A percentile compares a stretch with the other conserved stretches of the same genome.
Conservation (phyloP, 2,888 invertebrate genomes). For the Seira musarum region DNA sequence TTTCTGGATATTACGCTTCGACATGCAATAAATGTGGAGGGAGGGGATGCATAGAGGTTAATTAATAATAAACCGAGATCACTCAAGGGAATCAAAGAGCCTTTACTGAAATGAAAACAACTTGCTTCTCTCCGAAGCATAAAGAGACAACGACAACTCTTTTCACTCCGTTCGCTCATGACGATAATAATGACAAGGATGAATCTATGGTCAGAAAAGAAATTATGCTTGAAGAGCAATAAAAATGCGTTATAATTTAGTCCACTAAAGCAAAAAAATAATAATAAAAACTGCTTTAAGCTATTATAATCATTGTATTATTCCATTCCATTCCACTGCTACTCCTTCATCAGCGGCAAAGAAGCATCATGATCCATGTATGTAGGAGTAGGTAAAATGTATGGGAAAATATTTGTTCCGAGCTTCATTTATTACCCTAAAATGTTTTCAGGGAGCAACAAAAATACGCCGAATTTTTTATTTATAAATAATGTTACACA, state of each 20-base stretch:
- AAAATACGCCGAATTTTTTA: slow-evolving; percentile 44
- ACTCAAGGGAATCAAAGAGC: slow-evolving; percentile 48
- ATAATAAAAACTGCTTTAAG: not conserved
- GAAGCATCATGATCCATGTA: slow-evolving; percentile 17
- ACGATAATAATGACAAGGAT: no score
- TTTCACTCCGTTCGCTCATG: no score
- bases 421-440: slow-evolving; percentile 60
- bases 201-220: not conserved
- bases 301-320: not conserved
- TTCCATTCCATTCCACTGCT: not conserved
- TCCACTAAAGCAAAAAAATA: not conserved
- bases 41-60: slow-evolving; percentile 61
- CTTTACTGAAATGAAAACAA: no score
- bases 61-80: slow-evolving; percentile 66
- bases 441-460: slow-evolving; percentile 41
- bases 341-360: slow-evolving; percentile 27
- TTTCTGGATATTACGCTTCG: not conserved
- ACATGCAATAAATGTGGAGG: slow-evolving; percentile 25
- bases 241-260: slow-evolving; percentile 46
- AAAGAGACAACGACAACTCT: no score
- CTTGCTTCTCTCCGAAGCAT: no score
- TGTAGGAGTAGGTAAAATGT: slow-evolving; percentile 46
- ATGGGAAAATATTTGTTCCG: slow-evolving; percentile 64
- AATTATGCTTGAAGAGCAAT: slow-evolving; percentile 33
- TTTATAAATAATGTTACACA: slow-evolving; percentile 30